phyloP scores from a whole-genome alignment of 2,113 vertebrate species.

The Petrocephalus microphthalmus region DNA sequence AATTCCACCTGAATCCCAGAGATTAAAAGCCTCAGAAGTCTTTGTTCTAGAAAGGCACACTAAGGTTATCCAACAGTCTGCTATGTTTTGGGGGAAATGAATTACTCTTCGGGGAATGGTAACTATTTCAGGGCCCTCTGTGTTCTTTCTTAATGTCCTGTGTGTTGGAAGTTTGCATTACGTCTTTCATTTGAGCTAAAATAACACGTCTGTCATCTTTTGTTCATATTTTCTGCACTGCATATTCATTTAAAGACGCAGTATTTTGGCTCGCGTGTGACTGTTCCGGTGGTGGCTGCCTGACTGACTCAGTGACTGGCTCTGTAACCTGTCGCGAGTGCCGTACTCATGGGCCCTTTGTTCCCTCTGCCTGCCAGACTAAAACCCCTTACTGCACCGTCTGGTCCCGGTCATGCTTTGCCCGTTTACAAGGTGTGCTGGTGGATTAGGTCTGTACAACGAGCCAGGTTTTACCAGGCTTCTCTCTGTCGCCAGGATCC shows the following conservation, averaged over 20 bases:
- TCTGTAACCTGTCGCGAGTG: background rate
- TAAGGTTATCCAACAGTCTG: conserved; percentile 13
- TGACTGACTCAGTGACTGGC: background rate
- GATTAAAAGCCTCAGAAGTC: conserved; percentile 3
- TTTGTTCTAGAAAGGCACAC: background rate
- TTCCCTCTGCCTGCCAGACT: background rate
- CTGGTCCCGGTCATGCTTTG: background rate
- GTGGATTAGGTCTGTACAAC: background rate
- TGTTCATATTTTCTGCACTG: background rate
- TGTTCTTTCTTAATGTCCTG: background rate
- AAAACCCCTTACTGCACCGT: background rate
- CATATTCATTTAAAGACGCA: background rate
- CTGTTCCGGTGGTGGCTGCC: conserved; percentile 12
- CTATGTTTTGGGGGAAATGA: background rate
- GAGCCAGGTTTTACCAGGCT: background rate
- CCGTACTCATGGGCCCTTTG: background rate
- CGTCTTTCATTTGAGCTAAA: background rate
- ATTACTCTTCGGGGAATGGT: background rate
- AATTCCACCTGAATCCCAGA: background rate
- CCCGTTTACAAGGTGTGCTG: background rate
- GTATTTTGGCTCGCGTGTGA: background rate
- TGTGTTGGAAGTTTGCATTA: background rate
- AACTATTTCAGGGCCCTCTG: background rate
- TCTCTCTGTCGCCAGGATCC: conserved; percentile 42
- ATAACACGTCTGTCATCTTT: conserved; percentile 3